Evolutionary conservation across 1,140 invertebrate species (phyloP).

Genomic region (Kradibia gibbosae): DNA sequence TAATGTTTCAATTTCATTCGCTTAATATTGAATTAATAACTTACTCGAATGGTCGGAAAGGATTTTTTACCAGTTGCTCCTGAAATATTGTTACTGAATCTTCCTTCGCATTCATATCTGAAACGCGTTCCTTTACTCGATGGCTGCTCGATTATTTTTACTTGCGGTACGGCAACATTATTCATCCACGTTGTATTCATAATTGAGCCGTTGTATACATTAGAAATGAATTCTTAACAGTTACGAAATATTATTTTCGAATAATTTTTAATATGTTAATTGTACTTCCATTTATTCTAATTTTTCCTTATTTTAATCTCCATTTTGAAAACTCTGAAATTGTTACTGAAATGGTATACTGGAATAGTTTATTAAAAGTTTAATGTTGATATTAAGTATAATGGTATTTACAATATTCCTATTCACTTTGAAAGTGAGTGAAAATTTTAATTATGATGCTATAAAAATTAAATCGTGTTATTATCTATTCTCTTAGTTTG

Average conservation of each 20-base stretch:
- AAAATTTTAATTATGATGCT: no score
- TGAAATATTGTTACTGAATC: slow-evolving; percentile 91
- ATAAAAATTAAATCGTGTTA: no score
- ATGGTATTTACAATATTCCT: no score
- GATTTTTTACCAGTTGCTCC: slow-evolving; percentile 90
- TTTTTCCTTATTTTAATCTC: no score
- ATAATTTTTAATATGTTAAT: background rate
- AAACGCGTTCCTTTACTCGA: slow-evolving; percentile 87
- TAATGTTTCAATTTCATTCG: no score
- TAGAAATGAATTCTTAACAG: background rate
- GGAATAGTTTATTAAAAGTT: no score
- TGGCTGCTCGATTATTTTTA: slow-evolving; percentile 89
- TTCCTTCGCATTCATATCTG: slow-evolving; percentile 93
- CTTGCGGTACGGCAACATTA: slow-evolving; percentile 1
- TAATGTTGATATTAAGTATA: no score
- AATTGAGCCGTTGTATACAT: background rate
- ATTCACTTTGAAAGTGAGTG: no score
- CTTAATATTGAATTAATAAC: background rate
- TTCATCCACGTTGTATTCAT: slow-evolving; percentile 5
- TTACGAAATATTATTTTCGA: background rate
- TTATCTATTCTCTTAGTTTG: no score
- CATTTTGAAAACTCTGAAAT: no score
- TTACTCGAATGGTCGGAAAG: slow-evolving; percentile 87
- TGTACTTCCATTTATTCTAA: no score
- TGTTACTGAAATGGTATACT: no score